A percentile compares a stretch with the other conserved stretches of the same genome.
Evolutionary conservation across 2,797 vertebrate genomes (phyloP).

Genomic region (Gobionotothen gibberifrons): DNA sequence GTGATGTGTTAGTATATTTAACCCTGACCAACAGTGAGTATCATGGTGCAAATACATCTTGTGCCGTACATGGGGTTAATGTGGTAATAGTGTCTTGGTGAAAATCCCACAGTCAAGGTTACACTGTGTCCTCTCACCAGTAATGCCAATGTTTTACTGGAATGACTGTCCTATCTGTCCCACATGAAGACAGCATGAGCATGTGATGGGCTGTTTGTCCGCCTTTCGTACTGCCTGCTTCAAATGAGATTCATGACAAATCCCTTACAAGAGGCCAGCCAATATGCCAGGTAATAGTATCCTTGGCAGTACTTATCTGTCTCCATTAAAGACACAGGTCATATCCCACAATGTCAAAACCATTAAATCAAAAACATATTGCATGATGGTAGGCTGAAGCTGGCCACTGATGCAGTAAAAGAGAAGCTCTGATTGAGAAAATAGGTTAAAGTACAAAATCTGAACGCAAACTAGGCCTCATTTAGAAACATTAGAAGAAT

Average conservation of each 20-base stretch:
- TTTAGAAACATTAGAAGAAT: neutral
- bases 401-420: slow-evolving; percentile 14
- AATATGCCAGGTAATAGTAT: slow-evolving; percentile 69
- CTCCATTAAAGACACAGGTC: slow-evolving; percentile 72
- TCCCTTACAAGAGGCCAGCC: slow-evolving; percentile 63
- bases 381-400: slow-evolving; percentile 28
- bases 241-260: slow-evolving; percentile 78
- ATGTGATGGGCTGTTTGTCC: slow-evolving; percentile 49
- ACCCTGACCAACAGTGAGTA: neutral
- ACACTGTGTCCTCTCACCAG: slow-evolving; percentile 26
- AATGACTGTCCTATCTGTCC: slow-evolving; percentile 43
- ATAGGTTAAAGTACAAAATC: slow-evolving; percentile 18
- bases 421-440: slow-evolving; percentile 28
- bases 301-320: slow-evolving; percentile 68
- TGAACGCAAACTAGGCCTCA: neutral
- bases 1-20: slow-evolving; percentile 8
- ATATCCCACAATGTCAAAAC: slow-evolving; percentile 72
- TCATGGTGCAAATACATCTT: slow-evolving; percentile 12
- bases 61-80: neutral
- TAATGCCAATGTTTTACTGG: slow-evolving; percentile 12
- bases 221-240: slow-evolving; percentile 52
- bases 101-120: slow-evolving; percentile 13
- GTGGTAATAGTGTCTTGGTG: slow-evolving; percentile 1
- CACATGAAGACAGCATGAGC: slow-evolving; percentile 31
- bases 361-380: slow-evolving; percentile 65